Conservation (phyloP, 2,797 vertebrate genomes). For the Chlorospingus semifuscus region DNA sequence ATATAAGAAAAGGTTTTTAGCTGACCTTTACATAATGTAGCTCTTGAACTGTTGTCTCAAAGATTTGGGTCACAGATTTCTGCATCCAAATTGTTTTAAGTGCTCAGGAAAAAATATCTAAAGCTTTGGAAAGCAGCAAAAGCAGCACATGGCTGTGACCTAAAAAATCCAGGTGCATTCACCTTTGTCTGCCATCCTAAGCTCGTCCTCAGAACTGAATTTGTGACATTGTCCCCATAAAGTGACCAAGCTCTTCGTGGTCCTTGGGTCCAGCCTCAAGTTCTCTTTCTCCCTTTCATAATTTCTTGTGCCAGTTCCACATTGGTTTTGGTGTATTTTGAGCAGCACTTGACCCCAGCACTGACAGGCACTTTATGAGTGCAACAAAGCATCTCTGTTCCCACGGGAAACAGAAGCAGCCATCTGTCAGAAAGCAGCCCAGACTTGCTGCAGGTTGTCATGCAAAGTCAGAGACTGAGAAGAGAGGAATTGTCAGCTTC, state of each 20-base stretch:
- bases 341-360: conserved; percentile 3
- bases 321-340: neutral
- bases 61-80: neutral
- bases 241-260: neutral
- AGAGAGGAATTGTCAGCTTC: conserved; percentile 1
- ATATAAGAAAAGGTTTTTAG: neutral
- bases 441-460: neutral
- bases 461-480: conserved; percentile 2
- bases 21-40: neutral
- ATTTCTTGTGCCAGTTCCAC: neutral
- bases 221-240: neutral
- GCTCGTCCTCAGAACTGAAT: neutral
- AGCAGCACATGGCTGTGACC: neutral
- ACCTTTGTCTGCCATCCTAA: neutral
- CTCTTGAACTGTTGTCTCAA: neutral
- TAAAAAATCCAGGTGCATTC: neutral
- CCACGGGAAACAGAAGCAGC: neutral
- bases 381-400: neutral
- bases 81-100: neutral
- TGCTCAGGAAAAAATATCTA: neutral
- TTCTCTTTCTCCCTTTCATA: neutral
- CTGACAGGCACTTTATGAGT: neutral
- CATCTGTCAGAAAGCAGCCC: neutral
- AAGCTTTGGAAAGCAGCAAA: neutral
- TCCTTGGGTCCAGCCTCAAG: neutral